phyloP scores from a whole-genome alignment of 2,113 vertebrate species.

The Leptobrachium leishanense region DNA sequence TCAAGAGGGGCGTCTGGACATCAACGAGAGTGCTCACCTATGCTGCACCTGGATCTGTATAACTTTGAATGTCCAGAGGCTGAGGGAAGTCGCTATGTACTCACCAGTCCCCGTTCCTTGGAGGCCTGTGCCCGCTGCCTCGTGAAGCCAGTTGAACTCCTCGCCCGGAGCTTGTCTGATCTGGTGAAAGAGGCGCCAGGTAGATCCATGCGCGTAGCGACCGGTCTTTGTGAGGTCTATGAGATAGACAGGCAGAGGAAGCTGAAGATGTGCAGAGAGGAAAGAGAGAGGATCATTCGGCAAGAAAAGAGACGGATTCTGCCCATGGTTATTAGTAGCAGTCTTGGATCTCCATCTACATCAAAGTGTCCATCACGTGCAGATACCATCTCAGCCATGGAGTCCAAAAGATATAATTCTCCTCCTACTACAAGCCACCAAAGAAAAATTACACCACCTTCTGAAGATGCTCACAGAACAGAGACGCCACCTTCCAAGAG shows the following conservation, averaged over 20 bases:
- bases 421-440: slow-evolving; percentile 25
- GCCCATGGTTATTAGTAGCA: slow-evolving; percentile 64
- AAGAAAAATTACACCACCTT: slow-evolving; percentile 11
- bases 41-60: slow-evolving; percentile 90
- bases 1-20: slow-evolving; percentile 55
- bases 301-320: slow-evolving; percentile 88
- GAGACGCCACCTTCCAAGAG: slow-evolving; percentile 3
- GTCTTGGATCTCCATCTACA: slow-evolving; percentile 63
- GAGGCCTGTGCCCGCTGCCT: slow-evolving; percentile 95
- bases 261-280: slow-evolving; percentile 87
- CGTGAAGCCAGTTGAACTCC: slow-evolving; percentile 91
- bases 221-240: slow-evolving; percentile 87
- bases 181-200: slow-evolving; percentile 88
- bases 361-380: slow-evolving; percentile 52
- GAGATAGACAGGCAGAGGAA: slow-evolving; percentile 86
- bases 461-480: slow-evolving; percentile 2
- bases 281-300: slow-evolving; percentile 86
- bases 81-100: slow-evolving; percentile 93
- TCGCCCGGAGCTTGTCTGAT: slow-evolving; percentile 79
- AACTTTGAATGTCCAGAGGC: slow-evolving; percentile 90
- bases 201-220: slow-evolving; percentile 88
- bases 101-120: slow-evolving; percentile 92
- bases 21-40: slow-evolving; percentile 69
- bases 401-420: slow-evolving; percentile 44
- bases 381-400: slow-evolving; percentile 14